Conservation (phyloP, 2,113 vertebrate genomes). For the Chloroceryle aenea region DNA sequence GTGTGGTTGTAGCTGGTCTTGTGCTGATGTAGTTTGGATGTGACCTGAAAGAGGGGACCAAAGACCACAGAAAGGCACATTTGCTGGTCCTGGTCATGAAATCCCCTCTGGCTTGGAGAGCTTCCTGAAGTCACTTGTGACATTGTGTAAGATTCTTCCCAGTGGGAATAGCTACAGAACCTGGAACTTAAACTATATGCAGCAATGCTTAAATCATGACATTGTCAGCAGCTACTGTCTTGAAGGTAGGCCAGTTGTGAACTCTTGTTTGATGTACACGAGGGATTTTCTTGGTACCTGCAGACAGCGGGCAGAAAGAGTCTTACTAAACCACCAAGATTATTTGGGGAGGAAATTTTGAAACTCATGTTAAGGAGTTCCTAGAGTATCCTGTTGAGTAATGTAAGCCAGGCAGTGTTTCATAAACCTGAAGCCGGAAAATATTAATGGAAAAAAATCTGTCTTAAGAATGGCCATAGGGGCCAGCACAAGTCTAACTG, state of each 20-base stretch:
- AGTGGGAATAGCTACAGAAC: not conserved
- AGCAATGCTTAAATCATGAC: not conserved
- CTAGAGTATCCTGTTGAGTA: not conserved
- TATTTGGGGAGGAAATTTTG: not conserved
- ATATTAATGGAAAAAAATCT: not conserved
- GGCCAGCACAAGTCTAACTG: not conserved
- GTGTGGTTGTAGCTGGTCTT: not conserved
- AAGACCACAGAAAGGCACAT: not conserved
- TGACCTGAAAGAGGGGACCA: not conserved
- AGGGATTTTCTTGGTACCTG: not conserved
- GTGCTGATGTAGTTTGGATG: not conserved
- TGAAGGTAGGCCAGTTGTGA: not conserved
- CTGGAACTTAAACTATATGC: not conserved
- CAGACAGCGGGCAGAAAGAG: not conserved
- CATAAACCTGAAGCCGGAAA: not conserved
- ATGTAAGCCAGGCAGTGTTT: not conserved
- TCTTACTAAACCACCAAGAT: not conserved
- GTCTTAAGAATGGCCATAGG: not conserved
- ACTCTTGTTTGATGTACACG: not conserved
- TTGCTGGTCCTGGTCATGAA: fast-evolving
- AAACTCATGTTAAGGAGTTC: not conserved
- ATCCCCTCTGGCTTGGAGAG: not conserved
- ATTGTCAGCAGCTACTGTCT: not conserved
- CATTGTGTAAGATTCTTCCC: not conserved
- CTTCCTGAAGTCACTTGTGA: not conserved